phyloP scores from a whole-genome alignment of 2,797 vertebrate species.

The Hapalemur alaotrensis region DNA sequence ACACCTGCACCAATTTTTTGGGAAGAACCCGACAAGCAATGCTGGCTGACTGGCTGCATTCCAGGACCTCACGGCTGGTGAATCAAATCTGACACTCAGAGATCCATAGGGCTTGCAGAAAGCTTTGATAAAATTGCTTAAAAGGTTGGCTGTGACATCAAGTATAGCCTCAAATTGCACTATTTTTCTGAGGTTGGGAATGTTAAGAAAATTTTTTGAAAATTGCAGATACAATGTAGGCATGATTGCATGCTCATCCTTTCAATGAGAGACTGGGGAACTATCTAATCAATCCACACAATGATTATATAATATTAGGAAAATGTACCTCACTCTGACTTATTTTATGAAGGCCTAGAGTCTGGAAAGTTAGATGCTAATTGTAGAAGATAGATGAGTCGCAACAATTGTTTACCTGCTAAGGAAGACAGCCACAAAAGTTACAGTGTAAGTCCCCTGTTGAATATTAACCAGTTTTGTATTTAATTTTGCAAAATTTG shows the following conservation, averaged over 20 bases:
- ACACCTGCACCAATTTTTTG: slow-evolving; percentile 42
- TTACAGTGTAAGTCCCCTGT: neutral
- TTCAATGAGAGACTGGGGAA: neutral
- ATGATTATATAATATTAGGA: neutral
- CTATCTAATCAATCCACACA: neutral
- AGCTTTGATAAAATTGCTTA: slow-evolving; percentile 39
- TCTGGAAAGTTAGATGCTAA: neutral
- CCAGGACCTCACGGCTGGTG: neutral
- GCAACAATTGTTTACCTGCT: neutral
- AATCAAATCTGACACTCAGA: neutral
- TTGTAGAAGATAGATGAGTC: neutral
- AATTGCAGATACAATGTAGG: neutral
- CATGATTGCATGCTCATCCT: neutral
- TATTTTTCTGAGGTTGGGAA: slow-evolving; percentile 2
- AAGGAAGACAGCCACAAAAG: neutral
- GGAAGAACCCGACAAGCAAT: neutral
- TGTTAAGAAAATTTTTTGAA: neutral
- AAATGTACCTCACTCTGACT: neutral
- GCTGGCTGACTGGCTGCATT: neutral
- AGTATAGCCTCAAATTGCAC: neutral
- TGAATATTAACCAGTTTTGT: neutral
- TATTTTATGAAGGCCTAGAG: neutral
- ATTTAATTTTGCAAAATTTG: neutral
- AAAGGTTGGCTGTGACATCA: slow-evolving; percentile 3
- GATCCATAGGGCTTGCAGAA: neutral